Evolutionary conservation across 1,140 invertebrate species (phyloP).

Genomic region (Aricia agestis): DNA sequence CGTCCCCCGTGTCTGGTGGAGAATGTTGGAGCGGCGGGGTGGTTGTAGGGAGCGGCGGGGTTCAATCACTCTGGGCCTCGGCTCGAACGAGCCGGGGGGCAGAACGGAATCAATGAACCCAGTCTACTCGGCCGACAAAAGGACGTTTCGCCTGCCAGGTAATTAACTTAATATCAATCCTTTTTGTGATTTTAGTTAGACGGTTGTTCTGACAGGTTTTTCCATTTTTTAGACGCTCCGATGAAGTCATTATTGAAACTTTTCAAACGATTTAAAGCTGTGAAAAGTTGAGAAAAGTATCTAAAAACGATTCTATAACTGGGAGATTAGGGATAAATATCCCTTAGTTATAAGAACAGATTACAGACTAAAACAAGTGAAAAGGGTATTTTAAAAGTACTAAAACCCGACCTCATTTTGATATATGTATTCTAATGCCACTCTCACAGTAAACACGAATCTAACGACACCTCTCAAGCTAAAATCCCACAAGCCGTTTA

Average conservation of each 20-base stretch:
- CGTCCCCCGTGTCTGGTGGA: conserved; percentile 27
- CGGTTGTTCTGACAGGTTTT: conserved; percentile 15
- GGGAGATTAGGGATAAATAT: no score
- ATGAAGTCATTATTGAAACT: conserved; percentile 13
- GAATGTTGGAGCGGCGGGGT: conserved; percentile 16
- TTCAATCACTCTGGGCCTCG: conserved; percentile 40
- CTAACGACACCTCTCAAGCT: no score
- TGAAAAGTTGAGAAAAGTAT: no score
- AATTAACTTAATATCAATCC: conserved; percentile 70
- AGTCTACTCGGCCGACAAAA: conserved; percentile 62
- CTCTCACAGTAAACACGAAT: no score
- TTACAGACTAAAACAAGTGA: no score
- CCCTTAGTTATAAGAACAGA: no score
- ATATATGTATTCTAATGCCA: no score
- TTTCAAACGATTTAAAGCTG: conserved; percentile 3
- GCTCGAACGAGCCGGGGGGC: conserved; percentile 54
- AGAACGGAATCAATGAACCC: conserved; percentile 70
- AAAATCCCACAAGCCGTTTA: no score
- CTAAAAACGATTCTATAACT: no score
- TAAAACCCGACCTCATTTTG: no score
- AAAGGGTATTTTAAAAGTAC: no score
- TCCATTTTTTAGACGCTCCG: background rate
- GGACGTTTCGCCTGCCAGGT: conserved; percentile 68
- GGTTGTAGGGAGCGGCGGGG: conserved; percentile 29
- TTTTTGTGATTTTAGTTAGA: conserved; percentile 39